phyloP scores from a whole-genome alignment of 1,140 invertebrate genomes.

The Meloidogyne floridensis region DNA sequence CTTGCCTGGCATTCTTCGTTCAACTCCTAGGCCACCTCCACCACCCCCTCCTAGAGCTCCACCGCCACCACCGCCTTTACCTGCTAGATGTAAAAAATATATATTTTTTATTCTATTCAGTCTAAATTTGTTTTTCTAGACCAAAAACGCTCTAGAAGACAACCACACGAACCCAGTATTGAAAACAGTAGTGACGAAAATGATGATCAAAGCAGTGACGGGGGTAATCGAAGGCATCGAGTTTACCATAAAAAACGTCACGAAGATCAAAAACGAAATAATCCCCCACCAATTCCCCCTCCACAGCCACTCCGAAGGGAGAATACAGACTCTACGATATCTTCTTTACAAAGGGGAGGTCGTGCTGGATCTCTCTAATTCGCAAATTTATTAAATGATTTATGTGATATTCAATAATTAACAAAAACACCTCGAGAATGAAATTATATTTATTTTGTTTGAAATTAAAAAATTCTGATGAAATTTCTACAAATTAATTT shows the following conservation, averaged over 20 bases:
- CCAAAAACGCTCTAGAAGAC: not conserved
- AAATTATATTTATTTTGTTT: too few species aligned
- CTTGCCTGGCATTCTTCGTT: not conserved
- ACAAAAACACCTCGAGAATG: too few species aligned
- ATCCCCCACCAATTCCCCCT: not conserved
- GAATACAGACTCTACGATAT: constrained; percentile 28
- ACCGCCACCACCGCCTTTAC: constrained; percentile 23
- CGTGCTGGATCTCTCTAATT: constrained; percentile 6
- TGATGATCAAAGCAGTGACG: not conserved
- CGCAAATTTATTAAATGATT: not conserved
- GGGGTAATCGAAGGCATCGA: constrained; percentile 4
- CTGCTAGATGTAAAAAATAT: constrained; percentile 15
- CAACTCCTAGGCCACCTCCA: constrained; percentile 5
- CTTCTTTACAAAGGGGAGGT: constrained; percentile 17
- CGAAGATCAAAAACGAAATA: not conserved
- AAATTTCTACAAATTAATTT: too few species aligned
- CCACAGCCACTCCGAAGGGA: constrained; percentile 9
- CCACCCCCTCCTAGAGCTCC: constrained; percentile 25
- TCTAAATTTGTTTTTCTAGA: not conserved
- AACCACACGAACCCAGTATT: constrained; percentile 7
- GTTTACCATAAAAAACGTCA: not conserved
- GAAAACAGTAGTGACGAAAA: constrained; percentile 11
- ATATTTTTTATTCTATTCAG: not conserved
- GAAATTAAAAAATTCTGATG: too few species aligned
- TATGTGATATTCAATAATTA: not conserved